Conservation (phyloP, 2,797 vertebrate genomes). For the Alcedo atthis region DNA sequence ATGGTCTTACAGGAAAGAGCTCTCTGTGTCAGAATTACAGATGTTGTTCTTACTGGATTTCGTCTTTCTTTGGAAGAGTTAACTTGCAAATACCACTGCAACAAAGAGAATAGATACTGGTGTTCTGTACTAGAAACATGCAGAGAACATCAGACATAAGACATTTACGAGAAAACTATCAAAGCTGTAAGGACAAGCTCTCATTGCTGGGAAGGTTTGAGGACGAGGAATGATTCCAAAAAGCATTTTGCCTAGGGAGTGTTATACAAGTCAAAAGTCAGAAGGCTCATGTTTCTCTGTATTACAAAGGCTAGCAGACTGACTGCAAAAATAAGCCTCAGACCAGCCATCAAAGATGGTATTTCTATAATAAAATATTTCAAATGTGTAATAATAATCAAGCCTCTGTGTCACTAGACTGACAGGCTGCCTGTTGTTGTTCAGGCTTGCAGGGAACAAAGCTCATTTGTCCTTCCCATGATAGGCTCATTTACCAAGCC, state of each 20-base stretch:
- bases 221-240: background rate
- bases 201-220: background rate
- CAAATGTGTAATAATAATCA: background rate
- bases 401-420: background rate
- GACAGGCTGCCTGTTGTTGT: constrained; percentile 15
- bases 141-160: background rate
- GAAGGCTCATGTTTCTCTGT: background rate
- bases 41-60: background rate
- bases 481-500: background rate
- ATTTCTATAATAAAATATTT: background rate
- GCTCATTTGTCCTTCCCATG: constrained; percentile 1
- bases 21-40: background rate
- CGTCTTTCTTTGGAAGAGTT: too few species aligned
- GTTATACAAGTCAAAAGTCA: background rate
- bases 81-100: too few species aligned
- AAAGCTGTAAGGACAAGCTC: background rate
- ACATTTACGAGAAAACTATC: background rate
- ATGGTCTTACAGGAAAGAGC: background rate
- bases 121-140: background rate
- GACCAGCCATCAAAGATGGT: background rate
- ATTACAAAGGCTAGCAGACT: background rate
- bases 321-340: background rate
- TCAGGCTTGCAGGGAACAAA: background rate
- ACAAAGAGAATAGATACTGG: background rate
- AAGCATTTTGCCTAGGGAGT: background rate